A percentile compares a stretch with the other conserved stretches of the same genome.
phyloP scores from a whole-genome alignment of 1,140 invertebrate genomes.

The Galendromus occidentalis region DNA sequence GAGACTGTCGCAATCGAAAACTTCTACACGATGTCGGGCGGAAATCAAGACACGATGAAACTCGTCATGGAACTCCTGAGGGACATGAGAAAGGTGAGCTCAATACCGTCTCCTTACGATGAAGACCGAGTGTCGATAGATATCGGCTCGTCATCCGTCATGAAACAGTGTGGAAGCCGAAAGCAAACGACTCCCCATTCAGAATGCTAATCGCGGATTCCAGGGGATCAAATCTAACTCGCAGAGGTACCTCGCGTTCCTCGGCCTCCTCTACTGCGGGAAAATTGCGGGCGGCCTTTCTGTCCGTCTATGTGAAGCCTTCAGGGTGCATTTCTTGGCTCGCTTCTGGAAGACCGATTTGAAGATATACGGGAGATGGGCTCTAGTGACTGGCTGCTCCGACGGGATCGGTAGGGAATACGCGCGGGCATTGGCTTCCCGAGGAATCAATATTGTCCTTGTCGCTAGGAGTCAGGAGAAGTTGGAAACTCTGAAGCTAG shows the following conservation, averaged over 20 bases:
- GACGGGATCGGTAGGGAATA: slow-evolving; percentile 83
- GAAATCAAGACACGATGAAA: too few relatives aligned
- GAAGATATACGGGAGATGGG: slow-evolving; percentile 17
- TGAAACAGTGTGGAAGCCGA: too few relatives aligned
- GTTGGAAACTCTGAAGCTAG: slow-evolving; percentile 43
- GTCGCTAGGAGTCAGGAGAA: slow-evolving; percentile 61
- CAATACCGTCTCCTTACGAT: too few relatives aligned
- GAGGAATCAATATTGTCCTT: slow-evolving; percentile 59
- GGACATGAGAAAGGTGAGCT: too few relatives aligned
- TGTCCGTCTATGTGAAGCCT: slow-evolving; percentile 15
- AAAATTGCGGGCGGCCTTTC: slow-evolving; percentile 15
- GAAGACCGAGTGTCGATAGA: too few relatives aligned
- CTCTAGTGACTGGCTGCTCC: slow-evolving; percentile 61
- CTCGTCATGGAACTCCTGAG: too few relatives aligned
- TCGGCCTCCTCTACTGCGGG: slow-evolving; percentile 15
- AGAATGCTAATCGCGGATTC: too few relatives aligned
- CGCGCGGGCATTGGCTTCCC: slow-evolving; percentile 53
- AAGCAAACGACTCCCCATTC: too few relatives aligned
- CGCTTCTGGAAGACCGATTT: slow-evolving; percentile 14
- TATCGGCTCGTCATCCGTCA: too few relatives aligned
- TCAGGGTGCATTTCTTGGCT: slow-evolving; percentile 14
- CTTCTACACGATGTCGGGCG: too few relatives aligned
- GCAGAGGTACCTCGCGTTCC: slow-evolving; percentile 15
- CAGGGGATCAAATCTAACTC: too few relatives aligned
- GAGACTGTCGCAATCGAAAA: too few relatives aligned